Conservation (phyloP, 2,797 vertebrate genomes). For the Tauraco hartlaubi region DNA sequence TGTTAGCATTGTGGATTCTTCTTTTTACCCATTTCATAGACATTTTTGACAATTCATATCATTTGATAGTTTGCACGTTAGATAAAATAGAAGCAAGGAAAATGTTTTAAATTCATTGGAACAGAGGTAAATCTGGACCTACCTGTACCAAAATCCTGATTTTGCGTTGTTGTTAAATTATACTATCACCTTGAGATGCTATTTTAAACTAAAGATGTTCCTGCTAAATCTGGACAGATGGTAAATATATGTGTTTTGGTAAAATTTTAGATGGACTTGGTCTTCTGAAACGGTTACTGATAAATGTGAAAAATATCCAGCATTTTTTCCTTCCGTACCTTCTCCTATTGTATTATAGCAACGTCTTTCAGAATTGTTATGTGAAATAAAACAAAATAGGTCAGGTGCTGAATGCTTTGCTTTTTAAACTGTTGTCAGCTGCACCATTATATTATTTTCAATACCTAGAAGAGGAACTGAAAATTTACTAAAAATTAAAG, state of each 20-base stretch:
- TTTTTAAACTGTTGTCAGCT: not conserved
- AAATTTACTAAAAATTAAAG: not conserved
- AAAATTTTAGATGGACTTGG: not conserved
- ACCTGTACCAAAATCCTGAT: not conserved
- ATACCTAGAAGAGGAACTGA: not conserved
- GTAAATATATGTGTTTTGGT: not conserved
- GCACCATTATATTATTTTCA: not conserved
- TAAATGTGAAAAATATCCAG: not conserved
- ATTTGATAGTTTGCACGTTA: not conserved
- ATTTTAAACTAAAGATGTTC: not conserved
- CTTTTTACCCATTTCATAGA: not conserved
- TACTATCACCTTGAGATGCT: not conserved
- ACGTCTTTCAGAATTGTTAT: not conserved
- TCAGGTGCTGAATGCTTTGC: not conserved
- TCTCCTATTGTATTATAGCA: not conserved
- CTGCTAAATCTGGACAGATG: not conserved
- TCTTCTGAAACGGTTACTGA: not conserved
- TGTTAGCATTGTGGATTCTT: not conserved
- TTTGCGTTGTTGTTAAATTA: not conserved
- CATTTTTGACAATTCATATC: not conserved
- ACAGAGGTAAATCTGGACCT: not conserved
- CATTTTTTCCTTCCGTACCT: rapidly evolving
- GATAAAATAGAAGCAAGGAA: not conserved
- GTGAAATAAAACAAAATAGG: not conserved
- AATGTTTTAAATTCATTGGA: not conserved